Evolutionary conservation across 37 sponge, comb jelly and placozoan genomes (phyloP).

Genomic region (Chondrilla cf. caribensis): DNA sequence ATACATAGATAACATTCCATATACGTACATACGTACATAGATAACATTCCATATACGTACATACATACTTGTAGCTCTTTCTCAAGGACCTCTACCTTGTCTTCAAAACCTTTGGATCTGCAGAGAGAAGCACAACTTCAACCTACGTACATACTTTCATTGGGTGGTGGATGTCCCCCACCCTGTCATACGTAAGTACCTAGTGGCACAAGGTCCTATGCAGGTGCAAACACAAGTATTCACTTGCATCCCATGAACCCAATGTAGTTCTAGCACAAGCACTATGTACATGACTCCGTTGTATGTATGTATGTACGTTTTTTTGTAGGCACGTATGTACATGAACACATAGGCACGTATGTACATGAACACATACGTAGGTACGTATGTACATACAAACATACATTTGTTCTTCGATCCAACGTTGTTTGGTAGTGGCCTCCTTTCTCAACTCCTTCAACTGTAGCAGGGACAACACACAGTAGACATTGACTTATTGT

Average conservation of each 20-base stretch:
- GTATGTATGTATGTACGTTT: neutral
- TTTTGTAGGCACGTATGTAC: slow-evolving; percentile 9
- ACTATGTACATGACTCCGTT: no score
- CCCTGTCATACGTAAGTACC: no score
- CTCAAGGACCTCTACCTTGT: slow-evolving; percentile 11
- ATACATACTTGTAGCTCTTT: no score
- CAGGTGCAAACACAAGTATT: no score
- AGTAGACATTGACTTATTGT: no score
- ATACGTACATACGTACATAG: neutral
- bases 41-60: neutral
- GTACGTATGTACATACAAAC: slow-evolving; percentile 10
- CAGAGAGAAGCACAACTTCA: neutral
- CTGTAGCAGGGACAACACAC: neutral
- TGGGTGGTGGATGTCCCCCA: no score
- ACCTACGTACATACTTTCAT: neutral
- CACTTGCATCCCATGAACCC: no score
- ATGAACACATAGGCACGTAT: neutral
- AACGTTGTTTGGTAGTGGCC: neutral
- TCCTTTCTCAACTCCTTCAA: neutral
- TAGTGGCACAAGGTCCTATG: no score
- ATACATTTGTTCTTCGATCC: slow-evolving; percentile 2
- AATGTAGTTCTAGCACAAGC: no score
- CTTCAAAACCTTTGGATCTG: slow-evolving; percentile 37
- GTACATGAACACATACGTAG: slow-evolving; percentile 1
- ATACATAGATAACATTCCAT: neutral